Conservation (phyloP, 2,888 invertebrate species). For the Eurytoma adleriae region DNA sequence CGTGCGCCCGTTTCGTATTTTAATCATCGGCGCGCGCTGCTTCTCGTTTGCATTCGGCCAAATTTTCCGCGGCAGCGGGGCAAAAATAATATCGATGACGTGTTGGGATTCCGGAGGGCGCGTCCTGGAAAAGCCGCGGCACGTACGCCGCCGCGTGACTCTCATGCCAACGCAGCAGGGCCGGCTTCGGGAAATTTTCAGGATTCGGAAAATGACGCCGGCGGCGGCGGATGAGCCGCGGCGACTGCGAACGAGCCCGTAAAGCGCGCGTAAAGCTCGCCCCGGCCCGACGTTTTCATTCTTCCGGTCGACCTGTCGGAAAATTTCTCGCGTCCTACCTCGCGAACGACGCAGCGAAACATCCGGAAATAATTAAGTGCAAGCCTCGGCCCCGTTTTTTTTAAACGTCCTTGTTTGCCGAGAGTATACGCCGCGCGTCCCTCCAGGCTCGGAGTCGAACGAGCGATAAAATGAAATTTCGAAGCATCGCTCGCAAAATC, state of each 20-base stretch:
- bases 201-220: background rate
- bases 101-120: constrained; percentile 34
- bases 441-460: too few relatives aligned
- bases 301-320: constrained; percentile 70
- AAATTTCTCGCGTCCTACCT: constrained; percentile 60
- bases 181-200: too few relatives aligned
- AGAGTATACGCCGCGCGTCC: too few relatives aligned
- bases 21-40: background rate
- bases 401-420: background rate
- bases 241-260: constrained; percentile 53
- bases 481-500: background rate
- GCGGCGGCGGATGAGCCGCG: background rate
- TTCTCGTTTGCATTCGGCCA: constrained; percentile 20
- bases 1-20: too few relatives aligned
- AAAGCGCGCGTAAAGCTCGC: constrained; percentile 48
- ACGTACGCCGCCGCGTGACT: background rate
- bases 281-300: constrained; percentile 66
- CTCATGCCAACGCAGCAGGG: too few relatives aligned
- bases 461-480: background rate
- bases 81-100: constrained; percentile 45
- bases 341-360: too few relatives aligned
- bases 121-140: background rate
- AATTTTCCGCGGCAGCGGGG: constrained; percentile 13
- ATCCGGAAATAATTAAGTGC: too few relatives aligned
- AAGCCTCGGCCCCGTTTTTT: background rate